These are phyloP conservation scores for Eupithecia subfuscata DNA, from an alignment of 2,888 invertebrate species.

Conservation along the genomic window DNA sequence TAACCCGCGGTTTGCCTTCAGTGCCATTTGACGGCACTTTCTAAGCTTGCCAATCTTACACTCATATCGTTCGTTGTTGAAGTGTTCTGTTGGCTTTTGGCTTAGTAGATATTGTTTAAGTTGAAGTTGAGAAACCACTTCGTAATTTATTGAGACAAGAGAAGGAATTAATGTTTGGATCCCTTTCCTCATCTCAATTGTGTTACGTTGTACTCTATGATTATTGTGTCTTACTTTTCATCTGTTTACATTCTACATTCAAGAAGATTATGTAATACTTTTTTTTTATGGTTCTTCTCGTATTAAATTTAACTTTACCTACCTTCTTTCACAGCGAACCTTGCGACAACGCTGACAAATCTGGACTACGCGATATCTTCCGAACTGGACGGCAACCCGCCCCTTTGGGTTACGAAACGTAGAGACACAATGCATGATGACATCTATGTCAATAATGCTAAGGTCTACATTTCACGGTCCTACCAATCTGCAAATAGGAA, in stretches of 20 bases:
- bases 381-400: slow-evolving; percentile 93
- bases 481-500: slow-evolving; percentile 84
- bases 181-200: neutral
- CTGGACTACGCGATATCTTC: slow-evolving; percentile 89
- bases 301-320: too few relatives aligned
- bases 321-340: slow-evolving; percentile 87
- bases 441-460: slow-evolving; percentile 94
- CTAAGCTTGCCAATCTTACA: slow-evolving; percentile 38
- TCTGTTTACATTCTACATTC: neutral
- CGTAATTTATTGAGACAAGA: neutral
- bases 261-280: too few relatives aligned
- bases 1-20: slow-evolving; percentile 31
- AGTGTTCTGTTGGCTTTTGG: slow-evolving; percentile 21
- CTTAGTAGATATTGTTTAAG: slow-evolving; percentile 14
- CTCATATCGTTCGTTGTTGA: slow-evolving; percentile 31
- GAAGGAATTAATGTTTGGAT: neutral
- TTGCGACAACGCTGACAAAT: slow-evolving; percentile 87
- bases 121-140: neutral
- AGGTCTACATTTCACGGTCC: slow-evolving; percentile 88
- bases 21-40: slow-evolving; percentile 30
- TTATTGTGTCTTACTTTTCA: neutral
- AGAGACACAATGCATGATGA: slow-evolving; percentile 86
- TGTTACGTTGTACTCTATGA: neutral
- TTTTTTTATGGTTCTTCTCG: too few relatives aligned
- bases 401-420: slow-evolving; percentile 91